phyloP scores from a whole-genome alignment of 2,888 invertebrate genomes.

The Drosophila paranaensis region DNA sequence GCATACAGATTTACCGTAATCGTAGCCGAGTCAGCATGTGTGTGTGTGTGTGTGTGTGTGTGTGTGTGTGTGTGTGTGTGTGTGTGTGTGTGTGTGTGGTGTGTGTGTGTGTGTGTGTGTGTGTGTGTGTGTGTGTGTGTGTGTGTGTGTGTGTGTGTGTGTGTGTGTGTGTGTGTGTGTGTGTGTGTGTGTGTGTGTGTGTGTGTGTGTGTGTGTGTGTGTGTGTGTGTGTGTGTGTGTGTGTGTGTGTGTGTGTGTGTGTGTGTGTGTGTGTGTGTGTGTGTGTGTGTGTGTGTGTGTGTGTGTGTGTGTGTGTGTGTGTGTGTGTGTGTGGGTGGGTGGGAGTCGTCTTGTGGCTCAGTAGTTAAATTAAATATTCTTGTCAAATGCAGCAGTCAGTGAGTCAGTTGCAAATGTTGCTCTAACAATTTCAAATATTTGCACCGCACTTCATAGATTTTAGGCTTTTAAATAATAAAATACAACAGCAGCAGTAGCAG shows the following conservation, averaged over 20 bases:
- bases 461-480: conserved; percentile 79
- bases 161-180: conserved; percentile 17
- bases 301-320: conserved; percentile 15
- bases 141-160: conserved; percentile 13
- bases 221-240: conserved; percentile 13
- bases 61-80: conserved; percentile 14
- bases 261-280: conserved; percentile 23
- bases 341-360: conserved; percentile 16
- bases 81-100: conserved; percentile 18
- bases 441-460: conserved; percentile 78
- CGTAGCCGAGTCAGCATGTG: background rate
- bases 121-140: conserved; percentile 12
- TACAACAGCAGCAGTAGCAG: conserved; percentile 47
- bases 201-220: conserved; percentile 12
- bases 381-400: conserved; percentile 71
- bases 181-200: conserved; percentile 23
- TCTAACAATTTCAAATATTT: conserved; percentile 75
- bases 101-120: conserved; percentile 23
- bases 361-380: conserved; percentile 74
- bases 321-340: conserved; percentile 2
- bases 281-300: conserved; percentile 12
- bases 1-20: conserved; percentile 4
- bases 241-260: conserved; percentile 17
- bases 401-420: conserved; percentile 70
- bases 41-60: conserved; percentile 15